Conservation (phyloP, 2,797 vertebrate species). For the Poeciliopsis infans region DNA sequence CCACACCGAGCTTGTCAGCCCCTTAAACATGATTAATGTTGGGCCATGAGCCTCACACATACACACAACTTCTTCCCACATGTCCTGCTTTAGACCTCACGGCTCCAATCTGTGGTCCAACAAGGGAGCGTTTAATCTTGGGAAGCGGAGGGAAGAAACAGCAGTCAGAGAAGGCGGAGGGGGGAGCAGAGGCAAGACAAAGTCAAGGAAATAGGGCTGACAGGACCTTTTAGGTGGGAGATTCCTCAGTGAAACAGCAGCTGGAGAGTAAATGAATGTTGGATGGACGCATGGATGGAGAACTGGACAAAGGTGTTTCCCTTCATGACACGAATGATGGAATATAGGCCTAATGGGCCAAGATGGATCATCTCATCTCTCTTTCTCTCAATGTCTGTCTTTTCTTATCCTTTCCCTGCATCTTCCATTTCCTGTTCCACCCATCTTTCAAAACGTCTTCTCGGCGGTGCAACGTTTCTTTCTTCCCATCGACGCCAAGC, state of each 20-base stretch:
- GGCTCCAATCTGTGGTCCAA: conserved; percentile 55
- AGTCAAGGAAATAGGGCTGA: conserved; percentile 99
- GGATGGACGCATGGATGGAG: conserved; percentile 52
- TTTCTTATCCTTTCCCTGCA: conserved; percentile 6
- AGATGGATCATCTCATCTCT: conserved; percentile 91
- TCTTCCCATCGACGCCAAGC: conserved; percentile 40
- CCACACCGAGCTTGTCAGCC: conserved; percentile 90
- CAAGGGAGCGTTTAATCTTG: conserved; percentile 89
- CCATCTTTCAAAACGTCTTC: conserved; percentile 3
- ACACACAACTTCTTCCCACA: conserved; percentile 21
- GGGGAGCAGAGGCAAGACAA: conserved; percentile 70
- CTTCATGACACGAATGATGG: conserved; percentile 89
- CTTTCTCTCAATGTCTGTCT: conserved; percentile 46
- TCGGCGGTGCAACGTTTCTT: conserved; percentile 20
- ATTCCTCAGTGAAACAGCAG: conserved; percentile 95
- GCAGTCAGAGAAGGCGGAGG: conserved; percentile 37
- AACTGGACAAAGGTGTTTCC: conserved; percentile 55
- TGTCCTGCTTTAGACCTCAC: conserved; percentile 62
- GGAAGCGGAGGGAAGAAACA: conserved; percentile 72
- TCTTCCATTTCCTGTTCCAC: conserved; percentile 28
- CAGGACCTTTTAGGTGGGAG: conserved; percentile 98
- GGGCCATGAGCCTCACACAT: conserved; percentile 80
- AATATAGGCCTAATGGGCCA: conserved; percentile 87
- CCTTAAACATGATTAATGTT: conserved; percentile 99
- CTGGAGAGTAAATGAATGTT: conserved; percentile 47